Evolutionary conservation across 2,888 invertebrate genomes (phyloP), one percentile per base, ranked within the genome.

Genomic region (Tanypteryx hageni): DNA sequence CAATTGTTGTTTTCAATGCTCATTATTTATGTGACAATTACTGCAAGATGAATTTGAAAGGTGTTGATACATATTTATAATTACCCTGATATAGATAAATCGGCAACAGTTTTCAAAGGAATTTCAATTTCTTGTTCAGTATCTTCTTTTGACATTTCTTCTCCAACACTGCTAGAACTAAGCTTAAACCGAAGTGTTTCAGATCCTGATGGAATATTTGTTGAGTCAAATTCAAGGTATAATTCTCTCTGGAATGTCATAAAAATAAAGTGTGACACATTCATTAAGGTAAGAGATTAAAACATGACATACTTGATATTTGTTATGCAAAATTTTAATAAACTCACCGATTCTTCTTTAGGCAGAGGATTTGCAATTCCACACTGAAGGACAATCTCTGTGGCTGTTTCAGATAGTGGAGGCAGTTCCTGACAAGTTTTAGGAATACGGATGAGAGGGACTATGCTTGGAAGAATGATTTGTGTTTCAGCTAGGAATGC

Each of bases 401-500:
- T 44, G 27, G 92, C 81, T 56, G 83, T 64, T 56, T 82, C 85
- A 81, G 44, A 56, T 31, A 92, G 56, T 18, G 93, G 92, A 84
- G 93, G 92, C 14, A 93, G 85, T 22, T 93, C 92, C 91, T 93
- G 93, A 92, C 94, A 94, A 85, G 92, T 93, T 57, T 93, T 93
- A 61, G 94, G 94, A 22, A 94, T 93, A n/a, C 93, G 93, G 44
- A 93, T 92, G 92, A 94, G 93, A 56, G 94, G 94, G 14, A 94
- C 92, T 56, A 93, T 92, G 10, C 92, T 57, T 0, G 94, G 94
- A 31, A 94, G 92, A 10, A 92, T 93, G 18, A 95, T 85, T 7
- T 93, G 93, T 4, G 95, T 92, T 84, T 93, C 93, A 11, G 94
- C 93, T 68, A 94, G 93, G 92, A 94, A 95, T 10, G 95, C 95